Evolutionary conservation across 1,140 invertebrate species (phyloP).

Genomic region (Ostrea denselamellosa): DNA sequence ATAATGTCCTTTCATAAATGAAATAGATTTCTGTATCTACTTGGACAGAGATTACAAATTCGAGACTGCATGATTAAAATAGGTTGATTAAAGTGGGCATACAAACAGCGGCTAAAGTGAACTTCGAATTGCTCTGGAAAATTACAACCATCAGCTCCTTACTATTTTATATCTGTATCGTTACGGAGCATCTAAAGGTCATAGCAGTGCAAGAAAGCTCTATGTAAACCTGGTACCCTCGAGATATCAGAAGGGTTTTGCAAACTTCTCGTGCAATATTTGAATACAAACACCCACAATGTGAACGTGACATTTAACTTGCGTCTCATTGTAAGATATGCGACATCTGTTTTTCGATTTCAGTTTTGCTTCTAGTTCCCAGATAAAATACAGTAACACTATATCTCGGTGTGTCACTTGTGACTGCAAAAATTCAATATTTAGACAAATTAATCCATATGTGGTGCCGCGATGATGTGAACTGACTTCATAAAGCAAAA

Average conservation of each 20-base stretch:
- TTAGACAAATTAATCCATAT: slow-evolving; percentile 21
- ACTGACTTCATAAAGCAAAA: neutral
- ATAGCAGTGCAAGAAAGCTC: neutral
- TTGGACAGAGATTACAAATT: no score
- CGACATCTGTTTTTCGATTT: neutral
- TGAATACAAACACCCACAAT: neutral
- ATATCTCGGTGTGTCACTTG: neutral
- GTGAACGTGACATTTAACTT: neutral
- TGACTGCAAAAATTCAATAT: neutral
- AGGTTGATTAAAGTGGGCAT: no score
- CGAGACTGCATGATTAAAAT: no score
- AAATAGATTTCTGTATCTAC: no score
- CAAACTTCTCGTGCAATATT: neutral
- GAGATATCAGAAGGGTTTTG: neutral
- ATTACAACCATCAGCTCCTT: no score
- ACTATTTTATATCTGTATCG: no score
- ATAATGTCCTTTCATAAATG: no score
- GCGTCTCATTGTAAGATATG: neutral
- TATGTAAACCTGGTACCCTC: no score
- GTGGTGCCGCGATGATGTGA: neutral
- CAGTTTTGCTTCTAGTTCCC: neutral
- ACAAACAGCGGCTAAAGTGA: no score
- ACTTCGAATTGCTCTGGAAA: no score
- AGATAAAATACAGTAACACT: neutral
- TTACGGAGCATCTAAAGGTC: neutral